A percentile compares a stretch with the other conserved stretches of the same genome.
phyloP scores from a whole-genome alignment of 2,888 invertebrate genomes.

The Tricholauxania praeusta region DNA sequence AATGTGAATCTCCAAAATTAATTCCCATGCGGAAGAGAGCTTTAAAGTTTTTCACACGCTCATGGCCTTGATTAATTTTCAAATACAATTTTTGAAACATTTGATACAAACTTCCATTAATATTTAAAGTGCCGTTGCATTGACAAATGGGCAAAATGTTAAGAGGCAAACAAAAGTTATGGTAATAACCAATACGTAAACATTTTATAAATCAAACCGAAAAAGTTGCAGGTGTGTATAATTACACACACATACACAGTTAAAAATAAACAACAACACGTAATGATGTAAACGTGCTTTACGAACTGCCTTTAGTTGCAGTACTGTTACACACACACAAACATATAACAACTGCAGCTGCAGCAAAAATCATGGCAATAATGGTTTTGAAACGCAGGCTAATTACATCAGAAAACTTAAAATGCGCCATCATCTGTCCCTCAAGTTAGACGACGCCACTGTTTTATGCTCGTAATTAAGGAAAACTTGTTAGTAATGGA shows the following conservation, averaged over 20 bases:
- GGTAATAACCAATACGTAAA: background rate
- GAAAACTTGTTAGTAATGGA: background rate
- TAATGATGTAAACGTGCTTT: conserved; percentile 24
- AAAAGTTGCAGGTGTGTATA: conserved; percentile 19
- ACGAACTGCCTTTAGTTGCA: conserved; percentile 18
- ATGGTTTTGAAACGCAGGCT: conserved; percentile 11
- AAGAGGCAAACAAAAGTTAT: background rate
- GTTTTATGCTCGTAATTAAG: conserved; percentile 4
- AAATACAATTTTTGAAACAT: background rate
- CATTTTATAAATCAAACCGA: conserved; percentile 22
- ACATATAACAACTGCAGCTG: background rate
- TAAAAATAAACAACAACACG: conserved; percentile 2
- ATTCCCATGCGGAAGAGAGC: background rate
- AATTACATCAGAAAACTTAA: conserved; percentile 26
- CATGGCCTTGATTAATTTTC: background rate
- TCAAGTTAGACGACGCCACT: too few species aligned
- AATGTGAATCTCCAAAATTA: too few species aligned
- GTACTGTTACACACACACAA: background rate
- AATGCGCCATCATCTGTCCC: background rate
- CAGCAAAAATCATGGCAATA: background rate
- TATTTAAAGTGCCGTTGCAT: background rate
- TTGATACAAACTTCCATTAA: background rate
- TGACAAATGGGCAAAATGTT: background rate
- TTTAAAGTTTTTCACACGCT: background rate
- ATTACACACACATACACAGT: background rate